Conservation (phyloP, 2,113 vertebrate species). For the Struthio camelus region DNA sequence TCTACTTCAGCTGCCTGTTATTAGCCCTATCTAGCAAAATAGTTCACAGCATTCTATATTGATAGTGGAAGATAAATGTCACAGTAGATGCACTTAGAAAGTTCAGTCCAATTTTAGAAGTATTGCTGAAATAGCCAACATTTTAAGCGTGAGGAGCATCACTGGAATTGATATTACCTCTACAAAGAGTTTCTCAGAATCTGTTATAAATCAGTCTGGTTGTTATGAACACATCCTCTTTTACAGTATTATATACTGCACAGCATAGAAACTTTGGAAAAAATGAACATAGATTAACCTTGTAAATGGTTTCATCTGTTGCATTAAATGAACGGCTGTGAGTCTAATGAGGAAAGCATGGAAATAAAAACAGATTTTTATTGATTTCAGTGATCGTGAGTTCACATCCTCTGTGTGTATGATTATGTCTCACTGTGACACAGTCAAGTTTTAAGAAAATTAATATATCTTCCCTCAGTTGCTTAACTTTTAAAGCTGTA, state of each 20-base stretch:
- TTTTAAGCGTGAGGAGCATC: not conserved
- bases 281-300: conserved; percentile 41
- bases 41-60: conserved; percentile 23
- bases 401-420: not conserved
- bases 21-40: conserved; percentile 38
- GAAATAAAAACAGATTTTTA: not conserved
- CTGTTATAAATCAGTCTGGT: not conserved
- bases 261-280: not conserved
- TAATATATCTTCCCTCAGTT: not conserved
- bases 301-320: conserved; percentile 11
- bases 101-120: conserved; percentile 36
- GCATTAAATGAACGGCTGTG: conserved; percentile 23
- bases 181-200: conserved; percentile 2
- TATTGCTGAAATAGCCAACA: conserved; percentile 18
- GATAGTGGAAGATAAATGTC: conserved; percentile 51
- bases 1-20: conserved; percentile 20
- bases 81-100: conserved; percentile 37
- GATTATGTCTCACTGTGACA: not conserved
- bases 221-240: not conserved
- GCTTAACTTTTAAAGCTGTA: not conserved
- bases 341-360: conserved; percentile 1
- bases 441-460: not conserved
- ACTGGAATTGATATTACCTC: conserved; percentile 20
- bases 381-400: not conserved
- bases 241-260: not conserved